Conservation (phyloP, 2,113 vertebrate species). For the Protobothrops mucrosquamatus region DNA sequence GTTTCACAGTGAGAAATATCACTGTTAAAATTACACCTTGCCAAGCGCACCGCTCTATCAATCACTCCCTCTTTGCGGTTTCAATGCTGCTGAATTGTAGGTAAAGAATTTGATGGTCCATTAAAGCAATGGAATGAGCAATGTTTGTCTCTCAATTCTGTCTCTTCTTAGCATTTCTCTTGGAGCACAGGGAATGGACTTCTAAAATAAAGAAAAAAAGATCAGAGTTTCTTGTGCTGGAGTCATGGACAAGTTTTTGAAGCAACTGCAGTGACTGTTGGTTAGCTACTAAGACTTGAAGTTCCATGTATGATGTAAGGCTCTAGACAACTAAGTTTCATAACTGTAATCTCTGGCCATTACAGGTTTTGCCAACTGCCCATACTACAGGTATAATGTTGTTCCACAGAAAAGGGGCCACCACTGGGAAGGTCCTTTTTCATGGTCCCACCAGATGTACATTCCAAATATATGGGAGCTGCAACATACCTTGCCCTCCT, state of each 20-base stretch:
- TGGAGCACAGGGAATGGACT: background rate
- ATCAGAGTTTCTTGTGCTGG: background rate
- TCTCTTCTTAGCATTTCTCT: background rate
- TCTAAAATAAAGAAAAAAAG: background rate
- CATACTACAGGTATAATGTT: too few relatives aligned
- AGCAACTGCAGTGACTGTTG: background rate
- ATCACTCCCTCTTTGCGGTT: slow-evolving; percentile 45
- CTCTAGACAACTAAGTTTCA: background rate
- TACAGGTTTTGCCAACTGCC: too few relatives aligned
- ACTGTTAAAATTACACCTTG: slow-evolving; percentile 66
- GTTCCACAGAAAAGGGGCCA: too few relatives aligned
- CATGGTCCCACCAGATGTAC: too few relatives aligned
- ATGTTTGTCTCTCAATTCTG: background rate
- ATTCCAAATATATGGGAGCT: too few relatives aligned
- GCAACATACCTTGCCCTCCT: too few relatives aligned
- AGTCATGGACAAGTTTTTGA: background rate
- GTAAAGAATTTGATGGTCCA: fast-evolving
- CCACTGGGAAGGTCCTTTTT: too few relatives aligned
- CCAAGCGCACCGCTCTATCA: slow-evolving; percentile 57
- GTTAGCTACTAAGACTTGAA: background rate
- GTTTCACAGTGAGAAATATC: slow-evolving; percentile 62
- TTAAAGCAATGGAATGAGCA: background rate
- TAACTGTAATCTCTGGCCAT: too few relatives aligned
- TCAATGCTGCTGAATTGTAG: background rate
- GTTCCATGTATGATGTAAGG: background rate